Evolutionary conservation across 2,797 vertebrate species (phyloP).

Genomic region (Okamejei kenojei): DNA sequence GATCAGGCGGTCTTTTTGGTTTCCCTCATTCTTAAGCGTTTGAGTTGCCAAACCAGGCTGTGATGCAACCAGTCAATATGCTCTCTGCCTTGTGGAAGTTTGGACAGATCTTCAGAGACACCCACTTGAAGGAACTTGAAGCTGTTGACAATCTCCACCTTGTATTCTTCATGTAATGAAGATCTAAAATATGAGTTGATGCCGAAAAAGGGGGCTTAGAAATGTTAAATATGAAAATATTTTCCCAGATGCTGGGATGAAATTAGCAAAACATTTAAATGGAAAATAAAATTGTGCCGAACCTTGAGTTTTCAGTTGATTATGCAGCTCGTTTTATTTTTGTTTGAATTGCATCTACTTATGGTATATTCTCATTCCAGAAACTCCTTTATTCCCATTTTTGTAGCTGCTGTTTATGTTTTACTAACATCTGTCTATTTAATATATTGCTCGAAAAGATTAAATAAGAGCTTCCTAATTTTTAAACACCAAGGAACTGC

Average conservation of each 20-base stretch:
- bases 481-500: too few relatives aligned
- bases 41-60: too few relatives aligned
- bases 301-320: not conserved
- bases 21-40: too few relatives aligned
- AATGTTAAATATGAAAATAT: not conserved
- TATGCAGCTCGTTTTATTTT: not conserved
- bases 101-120: too few relatives aligned
- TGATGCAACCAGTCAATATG: too few relatives aligned
- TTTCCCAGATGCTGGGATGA: not conserved
- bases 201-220: not conserved
- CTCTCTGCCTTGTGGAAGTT: too few relatives aligned
- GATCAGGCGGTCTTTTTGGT: too few relatives aligned
- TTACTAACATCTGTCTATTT: not conserved
- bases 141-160: too few relatives aligned
- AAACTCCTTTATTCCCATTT: not conserved
- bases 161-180: not conserved
- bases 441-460: too few relatives aligned
- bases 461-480: not conserved
- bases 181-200: not conserved
- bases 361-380: not conserved
- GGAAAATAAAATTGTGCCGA: not conserved
- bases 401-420: not conserved
- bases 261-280: not conserved
- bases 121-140: too few relatives aligned
- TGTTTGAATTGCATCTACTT: not conserved